These are phyloP conservation scores for Lepisosteus oculatus DNA, from an alignment of 2,113 vertebrate genomes.

Conservation along the genomic window DNA sequence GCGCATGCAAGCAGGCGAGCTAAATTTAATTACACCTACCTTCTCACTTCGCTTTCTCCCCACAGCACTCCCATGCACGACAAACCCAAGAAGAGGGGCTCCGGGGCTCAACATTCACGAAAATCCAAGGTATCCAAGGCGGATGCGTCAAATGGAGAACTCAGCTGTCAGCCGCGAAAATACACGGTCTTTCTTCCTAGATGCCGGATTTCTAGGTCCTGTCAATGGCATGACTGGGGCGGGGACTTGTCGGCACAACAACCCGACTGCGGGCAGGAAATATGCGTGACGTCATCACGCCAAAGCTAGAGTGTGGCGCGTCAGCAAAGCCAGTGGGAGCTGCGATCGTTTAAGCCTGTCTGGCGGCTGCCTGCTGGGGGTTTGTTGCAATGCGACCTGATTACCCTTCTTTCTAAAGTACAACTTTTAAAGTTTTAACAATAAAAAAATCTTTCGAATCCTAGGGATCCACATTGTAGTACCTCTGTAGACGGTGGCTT, in stretches of 20 bases:
- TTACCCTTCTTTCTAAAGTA: no score
- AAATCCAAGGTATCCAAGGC: neutral
- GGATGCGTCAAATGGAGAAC: neutral
- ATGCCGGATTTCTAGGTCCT: constrained; percentile 31
- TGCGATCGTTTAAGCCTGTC: no score
- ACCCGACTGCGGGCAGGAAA: constrained; percentile 23
- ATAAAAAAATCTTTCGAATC: no score
- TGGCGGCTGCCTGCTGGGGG: no score
- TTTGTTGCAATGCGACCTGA: no score
- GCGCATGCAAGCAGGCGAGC: constrained; percentile 25
- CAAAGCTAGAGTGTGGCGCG: no score
- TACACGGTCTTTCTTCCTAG: constrained; percentile 10
- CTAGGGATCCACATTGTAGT: no score
- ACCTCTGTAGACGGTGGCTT: no score
- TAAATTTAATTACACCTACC: constrained; percentile 50
- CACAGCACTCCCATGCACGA: constrained; percentile 61
- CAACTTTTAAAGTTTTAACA: no score
- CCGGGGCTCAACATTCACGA: constrained; percentile 16
- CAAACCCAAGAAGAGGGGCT: constrained; percentile 26
- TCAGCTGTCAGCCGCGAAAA: constrained; percentile 9
- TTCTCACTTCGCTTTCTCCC: constrained; percentile 54
- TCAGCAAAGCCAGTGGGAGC: no score
- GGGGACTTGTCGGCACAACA: constrained; percentile 50
- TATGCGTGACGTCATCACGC: constrained; percentile 58
- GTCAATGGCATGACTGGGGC: constrained; percentile 39